Base-by-base conservation (phyloP, 2,113 vertebrate species). In the Callithrix jacchus region DNA sequence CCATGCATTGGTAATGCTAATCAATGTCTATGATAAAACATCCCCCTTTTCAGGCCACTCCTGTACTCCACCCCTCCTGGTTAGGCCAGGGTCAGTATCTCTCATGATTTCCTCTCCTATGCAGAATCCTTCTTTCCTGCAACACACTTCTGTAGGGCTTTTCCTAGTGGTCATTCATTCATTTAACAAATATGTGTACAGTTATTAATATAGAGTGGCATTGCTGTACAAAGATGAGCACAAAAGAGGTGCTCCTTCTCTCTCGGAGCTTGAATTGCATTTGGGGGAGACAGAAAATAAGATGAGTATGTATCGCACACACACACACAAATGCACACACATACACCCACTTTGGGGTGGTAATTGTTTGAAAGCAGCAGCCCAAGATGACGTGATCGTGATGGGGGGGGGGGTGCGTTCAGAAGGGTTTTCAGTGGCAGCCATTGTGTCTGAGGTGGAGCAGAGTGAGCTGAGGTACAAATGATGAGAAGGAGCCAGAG, bases 191-290 rank as follows among this genome's bases (percentile, higher is more conserved):
- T 56, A 54, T 10, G 17, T 82, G 12, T 8, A 56, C 0, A 11
- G 7, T 8, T 61, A 23, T 35, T 40, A 8, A 7, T 12, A n/a
- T 5, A 9, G 8, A 56, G 10, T 45, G 40, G 7, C 47, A 11
- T n/a, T 7, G 1, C 27, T 6, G 14, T 13, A 23, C 5, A 13
- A 6, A 2, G 56, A 66, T 18, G 54, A 45, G 13, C 2, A 4
- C 58, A 52, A 45, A 42, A 20, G 35, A 10, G 40, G 49, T 20
- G 8, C 16, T 40, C 40, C 37, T 32, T 10, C 2, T 42, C 6
- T 52, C 66, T 6, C 30, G 61, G 49, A 45, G 14, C 40, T 45
- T 52, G 42, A 11, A 42, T 49, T 77, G 45, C 45, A 35, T 40
- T 12, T 71, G 27, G 35, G 42, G 17, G 13, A 82, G 32, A n/a